Base-by-base conservation (phyloP, 2,888 invertebrate genomes). In the Liodrosophila aerea region DNA sequence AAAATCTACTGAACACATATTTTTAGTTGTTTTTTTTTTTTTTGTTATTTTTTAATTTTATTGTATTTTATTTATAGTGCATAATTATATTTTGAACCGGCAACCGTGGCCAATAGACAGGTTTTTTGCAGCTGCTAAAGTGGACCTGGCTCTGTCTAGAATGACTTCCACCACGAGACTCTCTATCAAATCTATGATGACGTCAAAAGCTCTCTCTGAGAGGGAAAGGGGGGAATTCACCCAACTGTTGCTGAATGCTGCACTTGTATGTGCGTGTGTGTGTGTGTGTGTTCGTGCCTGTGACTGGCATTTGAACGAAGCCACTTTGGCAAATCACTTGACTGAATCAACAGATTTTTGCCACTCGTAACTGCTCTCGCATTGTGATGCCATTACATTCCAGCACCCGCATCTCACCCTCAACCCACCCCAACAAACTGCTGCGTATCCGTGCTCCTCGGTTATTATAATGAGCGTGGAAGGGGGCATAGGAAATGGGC, bases 301-400 rank as follows among this genome's bases (percentile, higher is more conserved):
- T 44, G 78, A 66, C 82, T 83, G 87, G 74, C 85, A 77, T 83
- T 84, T 86, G 41, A 67, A 84, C 87, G 86, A 87, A 74, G 86
- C 86, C 85, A 87, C 87, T 87, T 87, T 81, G 69, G 78, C 56
- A 87, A 83, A 87, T 83, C 86, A 83, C 83, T 86, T 84, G 85
- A 66, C 77, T 86, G 87, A 83, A 81, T 83, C 83, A 83, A 83
- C 83, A 83, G 87, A 87, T 87, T 83, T 76, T 50, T 69, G 78
- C 82, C 62, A 76, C 86, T 39, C 41, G 34, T n/a, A n/a, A n/a
- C n/a, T n/a, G n/a, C n/a, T n/a, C 64, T 64, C 58, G 41, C 44
- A 69, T 76, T 83, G 73, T 76, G 63, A 41, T 61, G 69, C 54
- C 37, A 39, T n/a, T 8, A 37, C 15, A 2, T 12, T 12, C 34